These are phyloP conservation scores for Argyra leucocephala DNA, from an alignment of 2,888 invertebrate genomes.

Conservation along the genomic window DNA sequence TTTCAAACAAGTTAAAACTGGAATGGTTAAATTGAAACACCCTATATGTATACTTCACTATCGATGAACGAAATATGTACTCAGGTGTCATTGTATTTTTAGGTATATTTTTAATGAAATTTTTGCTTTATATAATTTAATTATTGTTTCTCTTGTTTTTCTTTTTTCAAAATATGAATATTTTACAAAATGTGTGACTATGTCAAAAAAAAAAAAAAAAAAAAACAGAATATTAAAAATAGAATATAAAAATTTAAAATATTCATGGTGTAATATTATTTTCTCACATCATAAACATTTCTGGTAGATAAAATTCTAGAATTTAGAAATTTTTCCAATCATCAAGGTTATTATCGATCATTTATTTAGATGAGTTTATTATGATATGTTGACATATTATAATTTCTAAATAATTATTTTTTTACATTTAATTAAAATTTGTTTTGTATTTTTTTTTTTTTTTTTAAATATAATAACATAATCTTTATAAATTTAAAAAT, in stretches of 20 bases:
- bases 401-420: not conserved
- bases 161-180: not conserved
- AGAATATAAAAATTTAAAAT: not conserved
- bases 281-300: not conserved
- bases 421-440: not conserved
- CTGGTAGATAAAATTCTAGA: not conserved
- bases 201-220: not conserved
- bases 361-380: not conserved
- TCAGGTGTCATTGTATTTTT: not conserved
- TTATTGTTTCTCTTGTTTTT: not conserved
- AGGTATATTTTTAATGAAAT: not conserved
- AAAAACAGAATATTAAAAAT: too few species aligned
- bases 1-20: too few species aligned
- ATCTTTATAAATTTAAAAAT: too few species aligned
- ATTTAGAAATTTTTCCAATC: too few species aligned
- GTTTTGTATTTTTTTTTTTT: too few species aligned
- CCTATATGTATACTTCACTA: too few species aligned
- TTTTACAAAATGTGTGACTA: not conserved
- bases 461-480: too few species aligned
- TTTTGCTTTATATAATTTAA: not conserved
- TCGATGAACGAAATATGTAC: not conserved
- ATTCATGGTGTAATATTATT: not conserved
- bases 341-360: too few species aligned
- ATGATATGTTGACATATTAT: not conserved
- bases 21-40: too few species aligned